Base-by-base conservation (phyloP, 2,888 invertebrate genomes). In the Ctenicera cuprea region DNA sequence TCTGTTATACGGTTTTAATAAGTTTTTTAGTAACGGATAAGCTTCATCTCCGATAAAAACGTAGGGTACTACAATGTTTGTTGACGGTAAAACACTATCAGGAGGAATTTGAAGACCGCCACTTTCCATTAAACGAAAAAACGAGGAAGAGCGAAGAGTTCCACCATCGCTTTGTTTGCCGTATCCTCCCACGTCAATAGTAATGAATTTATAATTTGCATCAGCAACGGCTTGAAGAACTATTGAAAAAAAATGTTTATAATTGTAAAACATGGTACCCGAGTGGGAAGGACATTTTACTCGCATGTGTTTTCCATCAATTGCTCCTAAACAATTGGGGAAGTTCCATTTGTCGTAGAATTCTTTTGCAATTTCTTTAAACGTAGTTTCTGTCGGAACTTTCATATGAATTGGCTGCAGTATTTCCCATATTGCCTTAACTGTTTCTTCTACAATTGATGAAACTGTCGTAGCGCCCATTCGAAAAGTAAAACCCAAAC, bases 131-230 rank as follows among this genome's bases (percentile, higher is more conserved):
- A 48, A n/a, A n/a, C 14, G 9, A 48, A 12, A 38, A 38, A 38
- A 12, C 9, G 9, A 12, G 38, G 38, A 38, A n/a, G 9, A 12
- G 9, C n/a, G 9, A 14, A 69, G 7, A 38, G 38, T 38, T 38
- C 38, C 38, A 12, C 38, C 38, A 38, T 82, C 81, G 54, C 81
- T 80, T 65, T 79, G 79, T 76, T 79, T 82, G 11, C 80, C 80
- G 52, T 79, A 81, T 9, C 75, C 80, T 64, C 82, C 78, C 45
- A 81, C 78, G 72, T 80, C 79, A 67, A 81, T 77, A 33, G 61
- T 67, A 9, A 72, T 75, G 71, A 79, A 79, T 72, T 71, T 76
- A 43, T 79, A 80, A 68, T 81, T 71, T 11, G 16, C 18, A 48
- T 48, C 48, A 8, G 18, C 48, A n/a, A 48, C 14, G 8, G 48